phyloP scores from a whole-genome alignment of 1,140 invertebrate species.

The Drosophila sp. region DNA sequence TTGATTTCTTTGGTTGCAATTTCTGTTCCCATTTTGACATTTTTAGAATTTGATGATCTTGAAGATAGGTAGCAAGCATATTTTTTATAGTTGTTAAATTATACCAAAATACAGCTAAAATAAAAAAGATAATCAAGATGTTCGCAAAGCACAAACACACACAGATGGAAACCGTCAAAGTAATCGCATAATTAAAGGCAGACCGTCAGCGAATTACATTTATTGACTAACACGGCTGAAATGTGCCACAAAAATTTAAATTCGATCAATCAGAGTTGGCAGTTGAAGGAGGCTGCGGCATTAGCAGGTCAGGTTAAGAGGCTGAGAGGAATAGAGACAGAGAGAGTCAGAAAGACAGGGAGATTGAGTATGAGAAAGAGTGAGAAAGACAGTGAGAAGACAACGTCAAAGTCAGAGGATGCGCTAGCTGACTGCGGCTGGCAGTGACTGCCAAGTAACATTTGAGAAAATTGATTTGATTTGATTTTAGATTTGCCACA shows the following conservation, averaged over 20 bases:
- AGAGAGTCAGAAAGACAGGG: background rate
- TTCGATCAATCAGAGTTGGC: slow-evolving; percentile 73
- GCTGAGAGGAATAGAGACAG: background rate
- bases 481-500: slow-evolving; percentile 79
- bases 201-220: slow-evolving; percentile 50
- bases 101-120: too few species aligned
- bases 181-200: slow-evolving; percentile 58
- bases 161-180: background rate
- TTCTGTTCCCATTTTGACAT: too few species aligned
- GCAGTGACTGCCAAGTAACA: slow-evolving; percentile 62
- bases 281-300: slow-evolving; percentile 18
- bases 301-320: slow-evolving; percentile 16
- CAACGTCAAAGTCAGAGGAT: slow-evolving; percentile 53
- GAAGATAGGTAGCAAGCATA: too few species aligned
- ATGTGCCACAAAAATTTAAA: slow-evolving; percentile 80
- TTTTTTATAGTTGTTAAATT: too few species aligned
- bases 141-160: background rate
- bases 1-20: too few species aligned
- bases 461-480: slow-evolving; percentile 82
- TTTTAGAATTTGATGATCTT: too few species aligned
- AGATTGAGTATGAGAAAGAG: background rate
- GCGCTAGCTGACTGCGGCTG: slow-evolving; percentile 44
- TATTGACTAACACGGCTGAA: slow-evolving; percentile 59
- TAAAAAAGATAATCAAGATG: background rate
- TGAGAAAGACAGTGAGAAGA: background rate